Evolutionary conservation across 2,888 invertebrate genomes (phyloP), one percentile per base, ranked within the genome.

Genomic region (Athetis lepigone): DNA sequence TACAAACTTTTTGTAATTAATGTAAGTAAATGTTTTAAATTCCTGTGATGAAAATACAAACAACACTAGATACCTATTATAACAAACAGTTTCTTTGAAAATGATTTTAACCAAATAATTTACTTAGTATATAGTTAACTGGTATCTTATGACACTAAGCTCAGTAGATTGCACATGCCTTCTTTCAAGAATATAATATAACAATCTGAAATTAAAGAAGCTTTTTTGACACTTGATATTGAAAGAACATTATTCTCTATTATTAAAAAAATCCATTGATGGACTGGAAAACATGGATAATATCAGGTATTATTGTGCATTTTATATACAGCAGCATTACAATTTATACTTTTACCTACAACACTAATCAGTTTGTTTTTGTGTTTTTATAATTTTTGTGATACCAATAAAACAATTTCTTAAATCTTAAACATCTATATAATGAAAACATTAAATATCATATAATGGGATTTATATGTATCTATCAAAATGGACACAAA

Each of bases 291-390:
- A 77, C 67, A 67, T 54, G 70, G 59, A 67, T 67, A 60, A 18
- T 65, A 45, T 60, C 37, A 6, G 62, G 70, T 52, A 54, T 76
- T 69, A 71, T 72, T 81, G 77, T 81, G 83, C 85, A 84, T 80
- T 82, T 81, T 88, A 84, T 85, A 81, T 86, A 87, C 87, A 88
- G 82, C 84, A 82, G 79, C 33, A 85, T 78, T 85, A 86, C 82
- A 88, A 78, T 81, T n/a, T n/a, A 80, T 78, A 79, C 62, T 74
- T 81, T 78, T 84, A 80, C 75, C 71, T 81, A 79, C 75, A 85
- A 80, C 79, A 84, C 79, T 79, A 77, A 82, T 76, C 75, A 69
- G 77, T 75, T 77, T 82, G 71, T 82, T 84, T 82, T 81, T 80
- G 68, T 72, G 66, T 73, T 82, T 80, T 79, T 77, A 72, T 80